phyloP scores from a whole-genome alignment of 1,140 invertebrate species.

The Halotydeus destructor region DNA sequence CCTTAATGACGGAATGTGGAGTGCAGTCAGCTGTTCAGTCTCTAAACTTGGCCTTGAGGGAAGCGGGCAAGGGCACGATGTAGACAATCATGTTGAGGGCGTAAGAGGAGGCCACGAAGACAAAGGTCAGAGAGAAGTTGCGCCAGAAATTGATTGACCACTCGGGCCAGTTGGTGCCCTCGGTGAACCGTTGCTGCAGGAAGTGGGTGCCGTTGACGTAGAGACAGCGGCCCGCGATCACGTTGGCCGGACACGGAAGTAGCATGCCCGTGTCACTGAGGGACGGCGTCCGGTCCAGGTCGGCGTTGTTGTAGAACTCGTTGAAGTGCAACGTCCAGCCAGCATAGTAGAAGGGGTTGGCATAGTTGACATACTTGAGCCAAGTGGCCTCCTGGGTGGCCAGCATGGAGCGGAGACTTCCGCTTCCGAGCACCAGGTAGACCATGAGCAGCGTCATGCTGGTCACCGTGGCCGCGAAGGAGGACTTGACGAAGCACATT shows the following conservation, averaged over 20 bases:
- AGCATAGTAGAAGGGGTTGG: slow-evolving; percentile 49
- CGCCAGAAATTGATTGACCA: slow-evolving; percentile 39
- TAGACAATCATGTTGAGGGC: slow-evolving; percentile 65
- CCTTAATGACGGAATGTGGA: too few species aligned
- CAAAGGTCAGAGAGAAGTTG: slow-evolving; percentile 59
- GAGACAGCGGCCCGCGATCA: slow-evolving; percentile 34
- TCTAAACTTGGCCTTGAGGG: slow-evolving; percentile 67
- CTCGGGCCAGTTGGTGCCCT: slow-evolving; percentile 11
- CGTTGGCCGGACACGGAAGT: slow-evolving; percentile 24
- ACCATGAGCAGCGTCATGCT: slow-evolving; percentile 50
- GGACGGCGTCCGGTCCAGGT: slow-evolving; percentile 17
- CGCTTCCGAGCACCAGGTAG: slow-evolving; percentile 48
- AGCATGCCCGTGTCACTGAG: slow-evolving; percentile 17
- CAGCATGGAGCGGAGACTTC: slow-evolving; percentile 41
- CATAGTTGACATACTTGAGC: slow-evolving; percentile 53
- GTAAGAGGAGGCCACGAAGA: slow-evolving; percentile 53
- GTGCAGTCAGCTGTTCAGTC: slow-evolving; percentile 40
- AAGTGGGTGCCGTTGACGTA: slow-evolving; percentile 32
- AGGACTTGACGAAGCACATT: slow-evolving; percentile 53
- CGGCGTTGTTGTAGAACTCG: slow-evolving; percentile 30
- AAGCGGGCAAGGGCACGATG: slow-evolving; percentile 58
- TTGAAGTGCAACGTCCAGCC: slow-evolving; percentile 42
- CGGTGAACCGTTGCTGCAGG: slow-evolving; percentile 1
- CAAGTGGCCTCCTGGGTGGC: slow-evolving; percentile 54
- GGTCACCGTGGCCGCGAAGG: slow-evolving; percentile 45